Base-by-base conservation (phyloP, 2,888 invertebrate species). In the Chironomus tentans region DNA sequence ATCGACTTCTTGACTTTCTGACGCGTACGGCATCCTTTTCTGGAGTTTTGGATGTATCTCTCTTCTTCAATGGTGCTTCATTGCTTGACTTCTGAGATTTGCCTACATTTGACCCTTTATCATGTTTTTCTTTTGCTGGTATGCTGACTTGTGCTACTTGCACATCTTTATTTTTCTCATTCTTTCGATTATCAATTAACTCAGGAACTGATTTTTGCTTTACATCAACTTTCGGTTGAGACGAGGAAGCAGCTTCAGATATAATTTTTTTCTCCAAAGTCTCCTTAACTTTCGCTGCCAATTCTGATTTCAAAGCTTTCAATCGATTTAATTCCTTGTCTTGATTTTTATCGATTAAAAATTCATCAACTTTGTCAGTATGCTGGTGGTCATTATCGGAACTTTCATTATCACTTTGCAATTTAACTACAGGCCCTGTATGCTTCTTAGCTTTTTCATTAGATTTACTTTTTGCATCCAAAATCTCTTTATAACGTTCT, bases 201-300 rank as follows among this genome's bases (percentile, higher is more conserved):
- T 38, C 38, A 13, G 74, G 12, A 68, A 50, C 12, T 13, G 47
- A 47, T 6, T 5, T 21, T 38, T 38, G 38, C 10, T 28, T 22
- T 12, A n/a, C 2, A 12, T 28, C 71, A 13, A 22, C 5, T 71
- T 50, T 56, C 13, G 70, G 6, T 38, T 50, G n/a, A 18, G 65
- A 62, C 21, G 74, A 62, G 4, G 62, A 38, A 15, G 10, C 48
- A 6, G 50, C 18, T 69, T 76, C 76, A 10, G 76, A 76, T 5
- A 22, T 56, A 4, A 76, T 69, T 76, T 76, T 76, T 56, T 69
- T 68, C 69, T 76, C 76, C 1, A 76, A 18, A 0, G 76, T 68
- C 80, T 91, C 91, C 80, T 90, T 91, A 2, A 92, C 92, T 82
- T 92, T 91, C 77, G 91, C 86, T 76, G 91, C 87, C 81, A 88